A percentile compares a stretch with the other conserved stretches of the same genome.
These are phyloP conservation scores for Chironex yamaguchii DNA, from an alignment of 30 jellyfish, hydroid and myxozoan species.

Conservation along the genomic window DNA sequence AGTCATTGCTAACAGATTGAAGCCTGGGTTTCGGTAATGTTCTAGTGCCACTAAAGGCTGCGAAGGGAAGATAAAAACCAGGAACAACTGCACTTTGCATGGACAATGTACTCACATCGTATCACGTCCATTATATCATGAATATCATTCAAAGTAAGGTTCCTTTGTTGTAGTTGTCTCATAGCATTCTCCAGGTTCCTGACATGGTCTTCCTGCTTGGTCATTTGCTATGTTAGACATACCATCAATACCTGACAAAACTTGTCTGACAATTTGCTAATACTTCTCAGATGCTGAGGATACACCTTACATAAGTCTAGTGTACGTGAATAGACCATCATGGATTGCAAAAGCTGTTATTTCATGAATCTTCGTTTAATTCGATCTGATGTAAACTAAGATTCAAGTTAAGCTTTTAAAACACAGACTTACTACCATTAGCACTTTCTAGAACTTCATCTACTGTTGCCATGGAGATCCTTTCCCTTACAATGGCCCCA, in stretches of 20 bases:
- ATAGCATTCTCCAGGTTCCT: too few relatives aligned
- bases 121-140: too few relatives aligned
- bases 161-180: neutral
- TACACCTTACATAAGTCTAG: neutral
- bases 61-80: too few relatives aligned
- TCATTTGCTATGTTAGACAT: slow-evolving; percentile 2
- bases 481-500: neutral
- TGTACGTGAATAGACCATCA: neutral
- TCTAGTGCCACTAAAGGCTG: too few relatives aligned
- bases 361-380: neutral
- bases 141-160: neutral
- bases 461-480: neutral
- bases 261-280: neutral
- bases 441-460: neutral
- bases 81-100: too few relatives aligned
- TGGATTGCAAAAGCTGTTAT: slow-evolving; percentile 15
- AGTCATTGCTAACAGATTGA: too few relatives aligned
- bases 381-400: slow-evolving; percentile 3
- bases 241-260: neutral
- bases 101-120: too few relatives aligned
- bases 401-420: neutral
- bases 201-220: too few relatives aligned
- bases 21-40: too few relatives aligned
- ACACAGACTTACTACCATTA: slow-evolving; percentile 1
- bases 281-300: slow-evolving; percentile 14